Conservation (phyloP, 2,888 invertebrate species). For the Pantelozetes paolii region DNA sequence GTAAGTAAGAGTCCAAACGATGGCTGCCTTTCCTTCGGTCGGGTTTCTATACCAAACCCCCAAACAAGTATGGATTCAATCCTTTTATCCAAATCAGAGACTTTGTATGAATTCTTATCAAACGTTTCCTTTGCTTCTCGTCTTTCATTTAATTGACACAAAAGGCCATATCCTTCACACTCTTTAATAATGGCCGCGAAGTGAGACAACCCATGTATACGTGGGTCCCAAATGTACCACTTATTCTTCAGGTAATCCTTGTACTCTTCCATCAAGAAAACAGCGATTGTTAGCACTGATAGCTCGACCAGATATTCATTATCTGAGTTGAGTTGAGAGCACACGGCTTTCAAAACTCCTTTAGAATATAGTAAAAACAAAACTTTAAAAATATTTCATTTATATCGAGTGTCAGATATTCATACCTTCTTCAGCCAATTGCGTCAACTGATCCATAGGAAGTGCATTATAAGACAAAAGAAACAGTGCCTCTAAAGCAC, state of each 20-base stretch:
- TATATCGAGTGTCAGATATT: not conserved
- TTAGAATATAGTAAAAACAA: not conserved
- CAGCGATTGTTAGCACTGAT: not conserved
- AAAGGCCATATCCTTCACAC: not conserved
- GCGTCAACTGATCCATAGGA: not conserved
- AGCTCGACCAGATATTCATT: not conserved
- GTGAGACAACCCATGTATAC: not conserved
- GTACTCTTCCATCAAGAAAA: not conserved
- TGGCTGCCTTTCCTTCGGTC: not conserved
- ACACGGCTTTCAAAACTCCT: conserved; percentile 17
- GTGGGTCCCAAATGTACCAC: not conserved
- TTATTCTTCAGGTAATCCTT: conserved; percentile 1
- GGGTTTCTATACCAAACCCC: conserved; percentile 14
- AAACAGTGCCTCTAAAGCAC: conserved; percentile 13
- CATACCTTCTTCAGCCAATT: conserved; percentile 12
- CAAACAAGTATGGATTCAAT: not conserved
- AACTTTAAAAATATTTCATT: not conserved
- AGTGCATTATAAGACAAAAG: not conserved
- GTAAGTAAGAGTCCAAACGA: not conserved
- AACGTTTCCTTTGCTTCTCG: not conserved
- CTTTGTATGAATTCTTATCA: not conserved
- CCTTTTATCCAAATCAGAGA: not conserved
- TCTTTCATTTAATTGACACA: not conserved
- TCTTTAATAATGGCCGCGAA: not conserved
- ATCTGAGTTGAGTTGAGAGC: conserved; percentile 6